phyloP scores from a whole-genome alignment of 2,797 vertebrate species.

The Erethizon dorsatum region DNA sequence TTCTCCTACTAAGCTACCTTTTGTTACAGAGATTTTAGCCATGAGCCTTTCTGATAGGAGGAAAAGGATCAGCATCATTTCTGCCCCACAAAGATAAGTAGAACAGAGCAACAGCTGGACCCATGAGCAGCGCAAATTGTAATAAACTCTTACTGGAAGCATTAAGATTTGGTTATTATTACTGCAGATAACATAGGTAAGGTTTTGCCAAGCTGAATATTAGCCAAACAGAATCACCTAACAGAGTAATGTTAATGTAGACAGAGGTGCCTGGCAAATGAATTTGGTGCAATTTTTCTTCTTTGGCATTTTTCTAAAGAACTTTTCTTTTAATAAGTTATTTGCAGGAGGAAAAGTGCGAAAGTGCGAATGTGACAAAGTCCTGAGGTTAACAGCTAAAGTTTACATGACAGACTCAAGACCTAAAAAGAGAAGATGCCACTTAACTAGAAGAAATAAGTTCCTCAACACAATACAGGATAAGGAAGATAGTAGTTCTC shows the following conservation, averaged over 20 bases:
- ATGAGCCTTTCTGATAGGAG: not conserved
- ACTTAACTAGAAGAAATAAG: constrained; percentile 52
- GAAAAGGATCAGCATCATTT: not conserved
- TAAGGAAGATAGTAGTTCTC: constrained; percentile 2
- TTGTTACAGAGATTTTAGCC: not conserved
- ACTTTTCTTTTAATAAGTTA: constrained; percentile 43
- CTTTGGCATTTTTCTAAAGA: constrained; percentile 6
- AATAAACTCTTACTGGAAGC: constrained; percentile 1
- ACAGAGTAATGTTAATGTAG: not conserved
- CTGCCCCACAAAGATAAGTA: not conserved
- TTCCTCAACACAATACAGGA: not conserved
- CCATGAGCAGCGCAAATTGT: not conserved
- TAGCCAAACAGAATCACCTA: constrained; percentile 41
- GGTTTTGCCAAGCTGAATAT: constrained; percentile 31
- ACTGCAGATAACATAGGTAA: constrained; percentile 18
- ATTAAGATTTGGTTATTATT: constrained; percentile 7
- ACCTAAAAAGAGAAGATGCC: constrained; percentile 14
- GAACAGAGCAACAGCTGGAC: not conserved
- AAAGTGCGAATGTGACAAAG: not conserved
- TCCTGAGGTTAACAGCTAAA: constrained; percentile 58
- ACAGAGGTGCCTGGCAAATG: not conserved
- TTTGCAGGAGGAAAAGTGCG: constrained; percentile 18
- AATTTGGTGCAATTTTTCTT: constrained; percentile 41
- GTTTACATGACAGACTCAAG: constrained; percentile 1
- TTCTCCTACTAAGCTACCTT: not conserved